Evolutionary conservation across 2,113 vertebrate species (phyloP).

Genomic region (Antechinus stuartii): DNA sequence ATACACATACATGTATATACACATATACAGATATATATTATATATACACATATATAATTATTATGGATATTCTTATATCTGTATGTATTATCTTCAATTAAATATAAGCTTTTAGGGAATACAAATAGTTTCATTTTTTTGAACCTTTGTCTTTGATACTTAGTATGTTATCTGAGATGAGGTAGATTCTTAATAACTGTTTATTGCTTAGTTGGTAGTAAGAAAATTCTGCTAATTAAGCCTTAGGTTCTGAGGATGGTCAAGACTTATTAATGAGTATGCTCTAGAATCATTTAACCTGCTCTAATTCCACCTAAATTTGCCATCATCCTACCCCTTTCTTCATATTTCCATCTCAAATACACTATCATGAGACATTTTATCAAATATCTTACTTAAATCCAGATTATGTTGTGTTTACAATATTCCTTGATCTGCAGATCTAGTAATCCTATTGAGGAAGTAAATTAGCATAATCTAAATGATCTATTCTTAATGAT

Average conservation of each 20-base stretch:
- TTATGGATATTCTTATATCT: background rate
- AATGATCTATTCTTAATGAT: background rate
- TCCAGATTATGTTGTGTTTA: background rate
- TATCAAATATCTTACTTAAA: background rate
- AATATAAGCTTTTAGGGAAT: background rate
- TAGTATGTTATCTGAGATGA: background rate
- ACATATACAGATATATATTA: no score
- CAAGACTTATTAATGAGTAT: background rate
- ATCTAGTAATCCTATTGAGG: background rate
- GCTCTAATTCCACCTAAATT: background rate
- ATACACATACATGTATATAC: background rate
- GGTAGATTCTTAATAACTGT: background rate
- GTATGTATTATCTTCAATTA: background rate
- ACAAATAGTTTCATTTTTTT: background rate
- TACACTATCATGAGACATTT: background rate
- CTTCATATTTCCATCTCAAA: background rate
- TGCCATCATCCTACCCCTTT: background rate
- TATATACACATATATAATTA: no score
- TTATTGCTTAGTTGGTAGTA: background rate
- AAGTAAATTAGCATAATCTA: background rate
- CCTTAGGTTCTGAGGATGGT: background rate
- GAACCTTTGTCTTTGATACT: background rate
- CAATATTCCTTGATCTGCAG: background rate
- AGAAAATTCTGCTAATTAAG: background rate
- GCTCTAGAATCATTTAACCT: background rate